Evolutionary conservation across 2,113 vertebrate genomes (phyloP).

Genomic region (Alethe diademata): DNA sequence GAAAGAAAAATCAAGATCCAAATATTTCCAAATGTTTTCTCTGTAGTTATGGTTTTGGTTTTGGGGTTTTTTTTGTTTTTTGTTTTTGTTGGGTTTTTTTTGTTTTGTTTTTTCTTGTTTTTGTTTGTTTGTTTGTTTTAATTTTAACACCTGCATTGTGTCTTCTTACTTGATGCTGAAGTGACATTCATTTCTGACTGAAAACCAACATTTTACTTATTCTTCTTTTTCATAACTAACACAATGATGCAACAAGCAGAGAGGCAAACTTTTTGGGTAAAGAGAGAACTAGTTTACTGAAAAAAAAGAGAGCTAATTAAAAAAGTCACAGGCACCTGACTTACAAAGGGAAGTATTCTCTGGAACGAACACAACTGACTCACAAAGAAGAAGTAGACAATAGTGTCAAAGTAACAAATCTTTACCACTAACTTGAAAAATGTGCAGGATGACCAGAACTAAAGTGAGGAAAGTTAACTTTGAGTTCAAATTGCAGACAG

Average conservation of each 20-base stretch:
- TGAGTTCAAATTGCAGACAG: neutral
- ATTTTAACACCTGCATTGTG: neutral
- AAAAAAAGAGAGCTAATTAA: neutral
- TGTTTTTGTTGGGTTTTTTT: neutral
- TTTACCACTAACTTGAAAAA: neutral
- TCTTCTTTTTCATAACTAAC: neutral
- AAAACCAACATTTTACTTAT: neutral
- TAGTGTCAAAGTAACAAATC: neutral
- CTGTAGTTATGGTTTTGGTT: neutral
- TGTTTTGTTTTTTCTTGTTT: too few species aligned
- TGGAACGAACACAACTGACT: neutral
- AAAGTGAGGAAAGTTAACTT: neutral
- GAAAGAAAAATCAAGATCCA: neutral
- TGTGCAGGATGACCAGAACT: neutral
- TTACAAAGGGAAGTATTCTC: neutral
- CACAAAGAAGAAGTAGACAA: neutral
- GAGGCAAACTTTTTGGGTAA: neutral
- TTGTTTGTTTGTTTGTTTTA: neutral
- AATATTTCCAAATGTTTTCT: neutral
- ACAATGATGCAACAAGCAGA: neutral
- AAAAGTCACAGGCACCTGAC: fast-evolving
- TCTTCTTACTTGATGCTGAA: neutral
- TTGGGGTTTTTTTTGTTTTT: neutral
- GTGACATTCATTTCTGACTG: neutral
- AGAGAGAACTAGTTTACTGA: neutral